A percentile compares a stretch with the other conserved stretches of the same genome.
These are phyloP conservation scores for Aleiodes alternator DNA, from an alignment of 2,888 invertebrate genomes.

Conservation along the genomic window DNA sequence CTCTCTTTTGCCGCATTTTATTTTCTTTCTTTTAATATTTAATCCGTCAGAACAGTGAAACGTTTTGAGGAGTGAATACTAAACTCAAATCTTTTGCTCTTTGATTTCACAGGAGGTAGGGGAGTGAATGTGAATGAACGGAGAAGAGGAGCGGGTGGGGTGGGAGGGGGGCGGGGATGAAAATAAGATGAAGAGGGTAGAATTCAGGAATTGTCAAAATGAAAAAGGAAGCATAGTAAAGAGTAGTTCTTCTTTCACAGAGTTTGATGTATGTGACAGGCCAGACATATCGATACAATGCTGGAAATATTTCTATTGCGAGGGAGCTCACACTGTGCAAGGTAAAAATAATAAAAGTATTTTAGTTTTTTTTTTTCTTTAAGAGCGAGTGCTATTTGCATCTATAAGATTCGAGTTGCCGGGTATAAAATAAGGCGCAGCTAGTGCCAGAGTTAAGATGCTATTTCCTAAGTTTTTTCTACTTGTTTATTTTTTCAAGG, in stretches of 20 bases:
- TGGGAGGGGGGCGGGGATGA: too few relatives aligned
- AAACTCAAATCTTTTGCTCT: too few relatives aligned
- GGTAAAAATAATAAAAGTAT: too few relatives aligned
- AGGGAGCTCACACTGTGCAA: background rate
- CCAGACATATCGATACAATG: background rate
- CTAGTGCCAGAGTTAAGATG: slow-evolving; percentile 1
- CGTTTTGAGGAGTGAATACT: background rate
- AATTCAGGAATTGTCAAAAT: background rate
- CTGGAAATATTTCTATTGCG: background rate
- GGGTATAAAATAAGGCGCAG: slow-evolving; percentile 11
- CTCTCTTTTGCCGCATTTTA: background rate
- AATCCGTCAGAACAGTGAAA: background rate
- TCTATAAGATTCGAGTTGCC: background rate
- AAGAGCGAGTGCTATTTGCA: background rate
- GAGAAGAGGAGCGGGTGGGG: too few relatives aligned
- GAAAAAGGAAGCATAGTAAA: background rate
- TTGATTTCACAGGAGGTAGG: too few relatives aligned
- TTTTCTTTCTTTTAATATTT: background rate
- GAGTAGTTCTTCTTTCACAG: background rate
- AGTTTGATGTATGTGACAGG: slow-evolving; percentile 4
- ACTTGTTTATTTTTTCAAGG: slow-evolving; percentile 37
- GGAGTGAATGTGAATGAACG: too few relatives aligned
- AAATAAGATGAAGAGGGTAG: background rate
- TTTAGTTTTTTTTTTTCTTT: too few relatives aligned
- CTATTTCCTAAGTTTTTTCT: slow-evolving; percentile 13